Conservation (phyloP, 2,888 invertebrate species). For the Aproaerema taeniolella region DNA sequence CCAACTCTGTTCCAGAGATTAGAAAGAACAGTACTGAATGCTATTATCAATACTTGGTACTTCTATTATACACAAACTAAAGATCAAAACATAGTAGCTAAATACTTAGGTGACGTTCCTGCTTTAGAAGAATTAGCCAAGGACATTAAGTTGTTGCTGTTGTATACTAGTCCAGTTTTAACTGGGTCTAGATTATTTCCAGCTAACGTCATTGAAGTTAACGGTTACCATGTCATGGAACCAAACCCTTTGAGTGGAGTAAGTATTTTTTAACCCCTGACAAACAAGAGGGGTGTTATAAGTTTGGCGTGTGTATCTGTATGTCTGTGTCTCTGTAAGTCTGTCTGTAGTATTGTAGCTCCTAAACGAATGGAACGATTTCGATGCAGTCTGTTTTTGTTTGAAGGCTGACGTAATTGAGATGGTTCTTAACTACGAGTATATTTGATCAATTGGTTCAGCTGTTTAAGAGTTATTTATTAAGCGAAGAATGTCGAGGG, state of each 20-base stretch:
- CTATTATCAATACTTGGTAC: constrained; percentile 39
- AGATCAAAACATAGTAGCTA: constrained; percentile 47
- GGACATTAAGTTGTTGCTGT: constrained; percentile 74
- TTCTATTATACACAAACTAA: constrained; percentile 34
- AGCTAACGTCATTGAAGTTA: constrained; percentile 79
- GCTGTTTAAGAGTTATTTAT: too few species aligned
- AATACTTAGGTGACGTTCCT: constrained; percentile 69
- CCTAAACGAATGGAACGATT: too few species aligned
- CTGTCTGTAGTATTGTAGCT: too few species aligned
- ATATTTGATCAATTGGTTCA: too few species aligned
- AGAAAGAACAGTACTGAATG: constrained; percentile 45
- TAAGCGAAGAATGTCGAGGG: too few species aligned
- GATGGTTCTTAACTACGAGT: too few species aligned
- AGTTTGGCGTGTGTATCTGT: too few species aligned
- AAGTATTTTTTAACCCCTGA: constrained; percentile 34
- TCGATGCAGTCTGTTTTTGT: too few species aligned
- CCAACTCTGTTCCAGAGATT: constrained; percentile 52
- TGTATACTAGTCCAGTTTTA: constrained; percentile 79
- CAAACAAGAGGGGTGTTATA: not conserved
- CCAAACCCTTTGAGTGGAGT: constrained; percentile 64
- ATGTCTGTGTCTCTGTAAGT: too few species aligned
- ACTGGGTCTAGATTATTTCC: constrained; percentile 77
- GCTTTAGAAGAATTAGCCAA: constrained; percentile 73
- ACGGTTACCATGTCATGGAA: constrained; percentile 75
- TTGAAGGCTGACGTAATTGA: too few species aligned